Conservation (phyloP, 1,140 invertebrate species). For the Drosophila serrata region DNA sequence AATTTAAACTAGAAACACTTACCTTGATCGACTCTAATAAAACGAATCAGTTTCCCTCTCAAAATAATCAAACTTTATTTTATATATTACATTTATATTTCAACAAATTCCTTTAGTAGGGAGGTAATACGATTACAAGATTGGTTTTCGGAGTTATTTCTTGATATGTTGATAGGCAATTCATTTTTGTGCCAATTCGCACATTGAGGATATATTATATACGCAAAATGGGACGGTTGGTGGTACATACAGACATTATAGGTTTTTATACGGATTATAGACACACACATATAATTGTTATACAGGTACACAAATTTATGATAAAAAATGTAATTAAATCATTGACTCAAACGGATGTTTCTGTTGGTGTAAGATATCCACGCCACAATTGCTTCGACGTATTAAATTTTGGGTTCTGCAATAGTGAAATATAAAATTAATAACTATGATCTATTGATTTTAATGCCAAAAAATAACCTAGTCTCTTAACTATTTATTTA, state of each 20-base stretch:
- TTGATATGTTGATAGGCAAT: slow-evolving; percentile 46
- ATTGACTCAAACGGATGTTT: slow-evolving; percentile 84
- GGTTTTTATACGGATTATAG: slow-evolving; percentile 46
- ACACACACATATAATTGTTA: slow-evolving; percentile 33
- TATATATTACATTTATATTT: slow-evolving; percentile 49
- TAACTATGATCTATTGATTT: slow-evolving; percentile 11
- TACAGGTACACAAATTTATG: slow-evolving; percentile 53
- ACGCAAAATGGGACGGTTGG: slow-evolving; percentile 43
- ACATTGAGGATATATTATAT: slow-evolving; percentile 24
- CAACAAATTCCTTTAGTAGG: slow-evolving; percentile 38
- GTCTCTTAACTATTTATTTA: slow-evolving; percentile 30
- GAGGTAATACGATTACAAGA: slow-evolving; percentile 36
- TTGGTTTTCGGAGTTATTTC: slow-evolving; percentile 39
- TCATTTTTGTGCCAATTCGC: slow-evolving; percentile 51
- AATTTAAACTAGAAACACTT: no score
- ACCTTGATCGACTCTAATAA: no score
- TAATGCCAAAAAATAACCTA: not conserved
- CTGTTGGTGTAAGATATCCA: slow-evolving; percentile 82
- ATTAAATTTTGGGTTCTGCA: slow-evolving; percentile 82
- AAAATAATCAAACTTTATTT: slow-evolving; percentile 20
- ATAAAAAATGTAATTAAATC: slow-evolving; percentile 61
- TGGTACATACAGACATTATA: slow-evolving; percentile 34
- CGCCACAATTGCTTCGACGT: slow-evolving; percentile 82
- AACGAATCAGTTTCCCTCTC: not conserved
- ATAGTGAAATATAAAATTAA: slow-evolving; percentile 49